Evolutionary conservation across 2,888 invertebrate genomes (phyloP).

Genomic region (Oscheius sp.): DNA sequence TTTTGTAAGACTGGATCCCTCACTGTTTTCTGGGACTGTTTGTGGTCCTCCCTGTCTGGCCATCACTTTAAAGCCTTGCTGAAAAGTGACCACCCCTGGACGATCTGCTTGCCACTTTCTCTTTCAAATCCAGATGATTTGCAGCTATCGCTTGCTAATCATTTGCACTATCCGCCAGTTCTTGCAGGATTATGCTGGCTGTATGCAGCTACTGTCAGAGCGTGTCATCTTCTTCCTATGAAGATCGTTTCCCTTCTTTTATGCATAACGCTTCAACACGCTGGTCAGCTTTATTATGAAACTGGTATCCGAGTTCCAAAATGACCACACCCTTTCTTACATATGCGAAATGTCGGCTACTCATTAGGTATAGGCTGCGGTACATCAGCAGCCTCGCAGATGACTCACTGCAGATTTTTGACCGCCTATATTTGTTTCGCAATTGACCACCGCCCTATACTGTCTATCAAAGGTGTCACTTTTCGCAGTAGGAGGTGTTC

Average conservation of each 20-base stretch:
- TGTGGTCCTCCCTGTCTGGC: too few relatives aligned
- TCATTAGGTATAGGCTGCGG: not conserved
- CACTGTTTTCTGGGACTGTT: too few relatives aligned
- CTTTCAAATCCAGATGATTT: constrained; percentile 18
- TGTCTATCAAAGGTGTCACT: constrained; percentile 28
- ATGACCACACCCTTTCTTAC: constrained; percentile 23
- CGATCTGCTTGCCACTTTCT: not conserved
- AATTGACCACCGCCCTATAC: constrained; percentile 17
- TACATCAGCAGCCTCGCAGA: constrained; percentile 4
- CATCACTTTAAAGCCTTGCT: too few relatives aligned
- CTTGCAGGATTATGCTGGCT: not conserved
- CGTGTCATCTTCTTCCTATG: not conserved
- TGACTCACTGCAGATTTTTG: constrained; percentile 19
- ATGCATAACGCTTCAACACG: constrained; percentile 20
- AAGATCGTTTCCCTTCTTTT: not conserved
- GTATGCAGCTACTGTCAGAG: not conserved
- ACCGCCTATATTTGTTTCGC: constrained; percentile 12
- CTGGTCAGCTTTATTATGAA: constrained; percentile 2
- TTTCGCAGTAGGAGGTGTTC: constrained; percentile 15
- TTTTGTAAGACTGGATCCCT: too few relatives aligned
- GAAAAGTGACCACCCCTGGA: too few relatives aligned
- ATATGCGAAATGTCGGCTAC: constrained; percentile 25
- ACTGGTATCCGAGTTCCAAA: constrained; percentile 23
- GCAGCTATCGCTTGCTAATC: constrained; percentile 26
- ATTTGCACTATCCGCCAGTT: constrained; percentile 21